Evolutionary conservation across 2,888 invertebrate species (phyloP).

Genomic region (Caenorhabditis macrosperma): DNA sequence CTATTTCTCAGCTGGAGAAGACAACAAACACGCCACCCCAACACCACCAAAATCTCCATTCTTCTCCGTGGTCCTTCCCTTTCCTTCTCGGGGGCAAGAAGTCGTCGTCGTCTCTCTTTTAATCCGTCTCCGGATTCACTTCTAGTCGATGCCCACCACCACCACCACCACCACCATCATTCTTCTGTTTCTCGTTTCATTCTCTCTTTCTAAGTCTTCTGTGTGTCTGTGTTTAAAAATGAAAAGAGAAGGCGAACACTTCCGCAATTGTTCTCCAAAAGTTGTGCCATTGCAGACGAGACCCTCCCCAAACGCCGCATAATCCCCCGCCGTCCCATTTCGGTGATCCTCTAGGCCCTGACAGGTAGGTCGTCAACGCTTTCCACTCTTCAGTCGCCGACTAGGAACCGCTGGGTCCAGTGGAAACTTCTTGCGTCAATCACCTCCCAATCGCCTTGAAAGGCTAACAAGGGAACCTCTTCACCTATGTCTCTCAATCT

Average conservation of each 20-base stretch:
- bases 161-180: constrained; percentile 15
- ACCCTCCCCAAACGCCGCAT: constrained; percentile 22
- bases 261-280: background rate
- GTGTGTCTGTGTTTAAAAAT: too few relatives aligned
- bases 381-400: background rate
- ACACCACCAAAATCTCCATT: constrained; percentile 33
- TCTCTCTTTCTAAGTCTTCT: constrained; percentile 35
- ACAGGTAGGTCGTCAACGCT: constrained; percentile 2
- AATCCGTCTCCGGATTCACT: constrained; percentile 49
- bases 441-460: too few relatives aligned
- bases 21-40: constrained; percentile 46
- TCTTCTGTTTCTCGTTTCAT: constrained; percentile 6
- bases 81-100: background rate
- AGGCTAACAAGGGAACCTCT: too few relatives aligned
- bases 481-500: too few relatives aligned
- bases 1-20: constrained; percentile 24
- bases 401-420: background rate
- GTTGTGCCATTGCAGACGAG: constrained; percentile 11
- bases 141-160: constrained; percentile 24
- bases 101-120: constrained; percentile 20
- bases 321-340: background rate
- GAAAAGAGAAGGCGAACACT: constrained; percentile 27
- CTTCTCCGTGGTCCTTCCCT: constrained; percentile 12
- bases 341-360: background rate
- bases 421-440: too few relatives aligned